A percentile compares a stretch with the other conserved stretches of the same genome.
Conservation (phyloP, 2,797 vertebrate genomes). For the Melanitta fusca region DNA sequence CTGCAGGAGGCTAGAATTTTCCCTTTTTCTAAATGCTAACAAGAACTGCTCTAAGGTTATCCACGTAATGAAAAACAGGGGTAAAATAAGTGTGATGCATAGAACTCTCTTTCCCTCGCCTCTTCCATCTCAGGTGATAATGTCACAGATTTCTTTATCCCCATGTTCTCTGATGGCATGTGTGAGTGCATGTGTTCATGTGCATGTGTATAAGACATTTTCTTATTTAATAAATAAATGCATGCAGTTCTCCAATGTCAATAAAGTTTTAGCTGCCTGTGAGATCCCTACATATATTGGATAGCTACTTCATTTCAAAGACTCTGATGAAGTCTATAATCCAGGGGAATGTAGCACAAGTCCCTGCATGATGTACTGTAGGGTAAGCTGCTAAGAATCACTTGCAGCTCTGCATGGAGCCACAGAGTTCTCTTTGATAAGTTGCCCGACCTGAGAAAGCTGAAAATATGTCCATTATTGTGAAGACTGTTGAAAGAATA, state of each 20-base stretch:
- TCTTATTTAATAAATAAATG: slow-evolving; percentile 55
- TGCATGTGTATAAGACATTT: not conserved
- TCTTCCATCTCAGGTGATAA: slow-evolving; percentile 51
- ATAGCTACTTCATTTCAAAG: slow-evolving; percentile 68
- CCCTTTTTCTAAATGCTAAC: slow-evolving; percentile 72
- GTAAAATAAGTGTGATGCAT: slow-evolving; percentile 7
- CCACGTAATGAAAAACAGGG: slow-evolving; percentile 61
- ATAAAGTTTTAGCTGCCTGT: slow-evolving; percentile 46
- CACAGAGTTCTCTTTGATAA: slow-evolving; percentile 69
- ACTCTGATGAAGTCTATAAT: slow-evolving; percentile 65
- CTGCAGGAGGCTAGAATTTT: slow-evolving; percentile 61
- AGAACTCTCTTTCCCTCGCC: slow-evolving; percentile 11
- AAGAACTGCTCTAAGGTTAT: slow-evolving; percentile 72
- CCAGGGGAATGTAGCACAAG: slow-evolving; percentile 60
- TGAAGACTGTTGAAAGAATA: slow-evolving; percentile 41
- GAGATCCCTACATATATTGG: slow-evolving; percentile 20
- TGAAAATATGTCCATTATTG: slow-evolving; percentile 72
- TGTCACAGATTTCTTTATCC: slow-evolving; percentile 39
- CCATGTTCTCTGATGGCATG: not conserved
- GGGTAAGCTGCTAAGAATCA: slow-evolving; percentile 68
- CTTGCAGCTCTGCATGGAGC: slow-evolving; percentile 70
- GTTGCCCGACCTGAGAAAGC: slow-evolving; percentile 58
- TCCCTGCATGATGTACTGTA: slow-evolving; percentile 48
- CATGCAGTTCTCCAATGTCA: slow-evolving; percentile 40
- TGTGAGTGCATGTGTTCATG: not conserved